Percentiles rank a stretch among this genome's conserved stretches.
These are phyloP conservation scores for Nyctibius grandis DNA, from an alignment of 2,797 vertebrate species.

Conservation along the genomic window DNA sequence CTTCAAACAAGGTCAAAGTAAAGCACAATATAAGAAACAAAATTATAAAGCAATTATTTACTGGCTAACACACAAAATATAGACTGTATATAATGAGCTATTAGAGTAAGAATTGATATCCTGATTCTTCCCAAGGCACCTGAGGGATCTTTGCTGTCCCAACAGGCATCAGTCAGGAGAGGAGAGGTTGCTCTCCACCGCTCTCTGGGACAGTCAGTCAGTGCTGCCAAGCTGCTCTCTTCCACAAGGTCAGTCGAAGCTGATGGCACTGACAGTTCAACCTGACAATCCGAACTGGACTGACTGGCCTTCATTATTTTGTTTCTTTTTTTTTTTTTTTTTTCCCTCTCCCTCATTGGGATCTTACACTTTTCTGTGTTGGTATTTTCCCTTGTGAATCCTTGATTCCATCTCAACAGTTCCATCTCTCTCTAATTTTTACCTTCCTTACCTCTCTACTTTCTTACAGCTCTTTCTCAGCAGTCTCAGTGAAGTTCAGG, in stretches of 20 bases:
- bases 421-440: not conserved
- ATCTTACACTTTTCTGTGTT: not conserved
- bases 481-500: not conserved
- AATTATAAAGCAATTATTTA: not conserved
- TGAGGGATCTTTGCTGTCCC: not conserved
- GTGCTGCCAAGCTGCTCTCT: not conserved
- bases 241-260: not conserved
- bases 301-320: not conserved
- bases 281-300: not conserved
- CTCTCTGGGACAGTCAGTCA: no score
- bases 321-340: not conserved
- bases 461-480: not conserved
- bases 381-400: not conserved
- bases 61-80: not conserved
- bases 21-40: not conserved
- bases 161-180: not conserved
- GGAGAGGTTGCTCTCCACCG: not conserved
- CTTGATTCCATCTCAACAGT: not conserved
- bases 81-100: not conserved
- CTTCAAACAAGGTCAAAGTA: not conserved
- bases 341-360: accelerated
- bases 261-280: not conserved
- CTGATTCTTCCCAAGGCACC: not conserved
- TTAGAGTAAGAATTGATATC: not conserved
- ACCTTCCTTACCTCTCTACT: not conserved